A percentile compares a stretch with the other conserved stretches of the same genome.
Conservation (phyloP, 2,888 invertebrate species). For the Amblyjoppa fuscipennis region DNA sequence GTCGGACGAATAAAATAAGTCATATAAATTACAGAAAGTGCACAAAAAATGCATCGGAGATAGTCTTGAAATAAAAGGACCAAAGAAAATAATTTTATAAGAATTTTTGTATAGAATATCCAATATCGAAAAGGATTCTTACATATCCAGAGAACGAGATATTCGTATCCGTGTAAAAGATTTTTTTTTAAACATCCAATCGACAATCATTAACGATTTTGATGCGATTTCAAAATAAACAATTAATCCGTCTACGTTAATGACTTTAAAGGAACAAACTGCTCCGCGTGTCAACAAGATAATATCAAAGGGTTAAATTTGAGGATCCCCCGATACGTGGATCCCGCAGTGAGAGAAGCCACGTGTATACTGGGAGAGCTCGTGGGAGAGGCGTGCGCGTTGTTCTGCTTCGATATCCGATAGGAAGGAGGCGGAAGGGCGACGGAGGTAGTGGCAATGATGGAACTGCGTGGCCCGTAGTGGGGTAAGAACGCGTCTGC, state of each 20-base stretch:
- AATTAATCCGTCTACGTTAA: not conserved
- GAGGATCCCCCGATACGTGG: not conserved
- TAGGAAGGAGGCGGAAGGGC: conserved; percentile 15
- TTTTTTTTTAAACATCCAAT: too few species aligned
- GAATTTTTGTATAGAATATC: too few species aligned
- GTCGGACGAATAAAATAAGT: too few species aligned
- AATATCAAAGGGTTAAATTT: not conserved
- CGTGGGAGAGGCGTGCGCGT: conserved; percentile 15
- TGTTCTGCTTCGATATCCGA: conserved; percentile 39
- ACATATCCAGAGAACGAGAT: too few species aligned
- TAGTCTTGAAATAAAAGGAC: too few species aligned
- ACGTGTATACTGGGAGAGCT: conserved; percentile 16
- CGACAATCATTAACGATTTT: too few species aligned
- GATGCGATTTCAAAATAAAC: not conserved
- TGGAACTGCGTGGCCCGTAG: conserved; percentile 19
- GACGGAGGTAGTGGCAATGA: conserved; percentile 22
- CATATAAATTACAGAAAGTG: too few species aligned
- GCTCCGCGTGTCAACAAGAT: not conserved
- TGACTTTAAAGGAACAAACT: not conserved
- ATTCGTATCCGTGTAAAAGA: too few species aligned
- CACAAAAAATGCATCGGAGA: too few species aligned
- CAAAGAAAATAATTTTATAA: too few species aligned
- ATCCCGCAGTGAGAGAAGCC: conserved; percentile 25
- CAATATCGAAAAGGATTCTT: too few species aligned
- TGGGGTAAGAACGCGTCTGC: conserved; percentile 47